Evolutionary conservation across 1,140 invertebrate genomes (phyloP), one percentile per base, ranked within the genome.

Genomic region (Drosophila erecta): DNA sequence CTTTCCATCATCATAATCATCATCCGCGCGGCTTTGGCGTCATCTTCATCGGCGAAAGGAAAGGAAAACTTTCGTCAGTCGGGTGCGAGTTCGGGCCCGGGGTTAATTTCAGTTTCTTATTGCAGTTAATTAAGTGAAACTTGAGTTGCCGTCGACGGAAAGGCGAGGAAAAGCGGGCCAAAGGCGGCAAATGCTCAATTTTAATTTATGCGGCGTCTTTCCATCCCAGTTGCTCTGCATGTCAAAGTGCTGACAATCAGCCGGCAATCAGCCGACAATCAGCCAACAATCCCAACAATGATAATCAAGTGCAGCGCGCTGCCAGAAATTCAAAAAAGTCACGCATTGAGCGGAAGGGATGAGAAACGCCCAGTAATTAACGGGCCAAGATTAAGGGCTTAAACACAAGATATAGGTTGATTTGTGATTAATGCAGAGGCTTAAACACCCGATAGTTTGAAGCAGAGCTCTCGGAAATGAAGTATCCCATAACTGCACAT

Each of bases 101-200:
- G 84, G 74, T 84, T 87, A 62, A 79, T 87, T 86, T 72, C 76
- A 89, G 84, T 83, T 83, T 89, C 79, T 89, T 86, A 83, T 89
- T 87, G 84, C 79, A 89, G 76, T 79, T 87, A 89, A 87, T 89
- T 87, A 87, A 87, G 76, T 87, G 83, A 75, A 87, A 77, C 84
- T 86, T 83, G 65, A 76, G 79, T 78, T 83, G 57, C 51, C 62
- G 27, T 35, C 44, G 14, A 14, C 49, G 64, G 15, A 47, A 64
- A 56, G 55, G 12, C 7, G 12, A 49, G 64, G 15, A 47, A 64
- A 30, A 30, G 24, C 24, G 24, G 24, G 4, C 5, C 24, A 22
- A 54, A 56, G 56, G 54, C 55, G 71, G 61, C 58, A 64, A 46
- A 47, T 33, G 41, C 65, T 17, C 60, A 76, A 72, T 73, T 79